Base-by-base conservation (phyloP, 2,113 vertebrate species). In the Psilopsiagon aurifrons region DNA sequence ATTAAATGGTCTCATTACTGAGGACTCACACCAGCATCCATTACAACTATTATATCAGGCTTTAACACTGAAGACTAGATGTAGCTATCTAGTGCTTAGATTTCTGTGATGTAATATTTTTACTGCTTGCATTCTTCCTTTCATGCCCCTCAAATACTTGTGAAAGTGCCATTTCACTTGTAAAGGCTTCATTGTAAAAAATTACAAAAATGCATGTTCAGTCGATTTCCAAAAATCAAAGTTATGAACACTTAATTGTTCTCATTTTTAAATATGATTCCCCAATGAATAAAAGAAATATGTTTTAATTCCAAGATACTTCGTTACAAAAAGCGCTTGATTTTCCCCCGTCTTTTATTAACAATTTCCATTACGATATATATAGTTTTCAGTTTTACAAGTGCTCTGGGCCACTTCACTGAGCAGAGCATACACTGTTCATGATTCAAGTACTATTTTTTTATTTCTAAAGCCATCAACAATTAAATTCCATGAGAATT, bases 381-480 rank as follows among this genome's bases (percentile, higher is more conserved):
- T 22, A 33, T 25, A 70, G n/a, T 31, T 33, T 55, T 35, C 73
- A 43, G 11, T 76, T 89, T 78, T 35, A 54, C 35, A 76, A 79
- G 55, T 24, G 49, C 75, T 28, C 9, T 68, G 29, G 68, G 62
- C 43, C 57, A 70, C 71, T 86, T 79, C 69, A 82, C 66, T 54
- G 60, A 67, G 83, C 39, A 80, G 46, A 67, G 51, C 47, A 46
- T 11, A 39, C 3, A 3, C 70, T 64, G 29, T 33, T 74, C 57
- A 3, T 82, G 67, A 62, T 69, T 92, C 66, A 76, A 95, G 86
- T 11, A 29, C 60, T 71, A 63, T 57, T 81, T 68, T 76, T 83
- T 88, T 92, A 80, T 93, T 96, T 93, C 89, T 27, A 66, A 85
- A 94, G 77, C 73, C 89, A 94, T 95, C 92, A 89, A 92, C 77